Evolutionary conservation across 1,140 invertebrate genomes (phyloP).

Genomic region (Oryctes rhinoceros): DNA sequence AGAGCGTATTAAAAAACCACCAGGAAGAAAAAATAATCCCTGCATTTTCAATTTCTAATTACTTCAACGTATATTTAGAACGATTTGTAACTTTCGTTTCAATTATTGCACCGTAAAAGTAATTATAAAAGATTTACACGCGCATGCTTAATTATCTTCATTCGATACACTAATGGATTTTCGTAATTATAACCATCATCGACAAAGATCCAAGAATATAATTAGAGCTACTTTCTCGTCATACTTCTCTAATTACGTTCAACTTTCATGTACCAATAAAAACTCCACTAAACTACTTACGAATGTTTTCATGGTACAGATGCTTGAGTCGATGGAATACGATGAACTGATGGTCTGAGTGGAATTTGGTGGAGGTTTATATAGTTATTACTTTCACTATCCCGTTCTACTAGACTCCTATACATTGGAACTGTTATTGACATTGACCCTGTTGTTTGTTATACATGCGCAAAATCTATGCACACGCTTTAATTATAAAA

Average conservation of each 20-base stretch:
- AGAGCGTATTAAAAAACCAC: not conserved
- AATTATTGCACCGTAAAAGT: too few species aligned
- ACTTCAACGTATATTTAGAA: not conserved
- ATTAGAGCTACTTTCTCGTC: not conserved
- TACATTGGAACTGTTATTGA: constrained; percentile 22
- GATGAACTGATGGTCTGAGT: constrained; percentile 14
- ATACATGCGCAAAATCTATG: constrained; percentile 29
- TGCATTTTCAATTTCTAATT: not conserved
- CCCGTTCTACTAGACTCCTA: constrained; percentile 17
- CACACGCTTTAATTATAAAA: constrained; percentile 24
- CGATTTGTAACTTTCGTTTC: not conserved
- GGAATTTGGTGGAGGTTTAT: constrained; percentile 30
- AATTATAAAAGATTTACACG: too few species aligned
- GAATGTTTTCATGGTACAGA: constrained; percentile 32
- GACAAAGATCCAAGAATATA: too few species aligned
- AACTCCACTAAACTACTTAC: not conserved
- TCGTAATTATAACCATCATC: too few species aligned
- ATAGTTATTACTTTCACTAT: constrained; percentile 36
- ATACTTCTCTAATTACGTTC: not conserved
- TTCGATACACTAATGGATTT: too few species aligned
- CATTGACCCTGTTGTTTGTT: constrained; percentile 35
- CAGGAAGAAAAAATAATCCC: not conserved
- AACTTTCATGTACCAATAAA: not conserved
- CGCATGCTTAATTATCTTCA: too few species aligned
- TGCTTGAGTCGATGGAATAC: constrained; percentile 18